These are phyloP conservation scores for Silurus lanzhouensis DNA, from an alignment of 2,797 vertebrate species.

Conservation along the genomic window DNA sequence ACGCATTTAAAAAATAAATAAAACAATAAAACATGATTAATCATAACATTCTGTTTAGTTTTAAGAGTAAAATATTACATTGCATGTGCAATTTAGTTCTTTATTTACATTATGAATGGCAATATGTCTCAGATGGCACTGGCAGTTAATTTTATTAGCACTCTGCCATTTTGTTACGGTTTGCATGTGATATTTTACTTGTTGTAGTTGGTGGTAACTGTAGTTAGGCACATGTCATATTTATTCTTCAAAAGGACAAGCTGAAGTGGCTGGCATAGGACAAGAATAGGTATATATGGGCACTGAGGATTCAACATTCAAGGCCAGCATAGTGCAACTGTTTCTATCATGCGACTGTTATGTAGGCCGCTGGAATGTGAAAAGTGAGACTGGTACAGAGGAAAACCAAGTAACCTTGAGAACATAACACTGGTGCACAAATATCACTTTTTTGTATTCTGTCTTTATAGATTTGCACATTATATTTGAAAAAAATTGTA, in stretches of 20 bases:
- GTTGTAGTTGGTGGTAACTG: constrained; percentile 23
- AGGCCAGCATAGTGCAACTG: constrained; percentile 45
- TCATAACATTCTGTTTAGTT: neutral
- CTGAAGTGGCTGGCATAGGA: constrained; percentile 71
- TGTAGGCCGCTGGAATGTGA: constrained; percentile 66
- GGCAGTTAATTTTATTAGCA: too few relatives aligned
- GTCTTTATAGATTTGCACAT: neutral
- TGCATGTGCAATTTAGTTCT: neutral
- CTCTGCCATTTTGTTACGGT: neutral
- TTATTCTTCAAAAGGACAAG: constrained; percentile 55
- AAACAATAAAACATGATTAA: neutral
- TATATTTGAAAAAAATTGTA: neutral
- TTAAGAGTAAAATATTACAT: neutral
- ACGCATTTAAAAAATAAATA: neutral
- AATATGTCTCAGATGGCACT: neutral
- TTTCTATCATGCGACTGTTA: constrained; percentile 65
- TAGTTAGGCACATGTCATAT: constrained; percentile 58
- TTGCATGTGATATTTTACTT: constrained; percentile 27
- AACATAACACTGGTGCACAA: neutral
- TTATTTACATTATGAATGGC: neutral
- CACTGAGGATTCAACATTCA: constrained; percentile 71
- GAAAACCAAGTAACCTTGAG: constrained; percentile 41
- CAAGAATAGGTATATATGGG: constrained; percentile 69
- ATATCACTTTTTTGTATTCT: neutral
- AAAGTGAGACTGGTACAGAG: constrained; percentile 46